Percentiles rank a stretch among this genome's conserved stretches.
phyloP scores from a whole-genome alignment of 2,113 vertebrate species.

The Corydoras maculifer region DNA sequence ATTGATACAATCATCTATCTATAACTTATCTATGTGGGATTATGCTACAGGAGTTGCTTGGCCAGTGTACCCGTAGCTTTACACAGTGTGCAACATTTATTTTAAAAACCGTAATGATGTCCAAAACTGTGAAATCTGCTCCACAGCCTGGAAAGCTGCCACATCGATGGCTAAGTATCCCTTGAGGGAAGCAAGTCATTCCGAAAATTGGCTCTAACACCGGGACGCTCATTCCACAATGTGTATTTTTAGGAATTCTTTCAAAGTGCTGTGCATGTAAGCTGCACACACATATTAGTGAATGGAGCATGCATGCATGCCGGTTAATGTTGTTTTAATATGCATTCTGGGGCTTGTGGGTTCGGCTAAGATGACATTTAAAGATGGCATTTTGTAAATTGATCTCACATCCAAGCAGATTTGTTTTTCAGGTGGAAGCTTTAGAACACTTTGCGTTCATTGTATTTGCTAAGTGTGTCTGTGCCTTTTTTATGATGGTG shows the following conservation, averaged over 20 bases:
- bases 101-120: constrained; percentile 27
- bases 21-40: not conserved
- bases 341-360: not conserved
- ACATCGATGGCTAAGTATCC: constrained; percentile 22
- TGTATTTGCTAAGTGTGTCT: too few relatives aligned
- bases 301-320: not conserved
- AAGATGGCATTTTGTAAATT: not conserved
- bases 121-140: constrained; percentile 26
- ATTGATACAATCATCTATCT: constrained; percentile 7
- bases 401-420: constrained; percentile 1
- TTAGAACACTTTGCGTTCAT: not conserved
- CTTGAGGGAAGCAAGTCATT: not conserved
- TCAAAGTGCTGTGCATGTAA: not conserved
- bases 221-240: constrained; percentile 8
- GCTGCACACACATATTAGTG: constrained; percentile 17
- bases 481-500: too few relatives aligned
- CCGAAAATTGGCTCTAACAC: constrained; percentile 1
- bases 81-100: constrained; percentile 16
- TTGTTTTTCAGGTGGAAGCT: constrained; percentile 22
- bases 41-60: not conserved
- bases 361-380: not conserved
- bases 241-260: constrained; percentile 23
- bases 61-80: not conserved
- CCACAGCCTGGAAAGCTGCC: constrained; percentile 22
- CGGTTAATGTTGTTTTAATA: not conserved